Conservation (phyloP, 2,113 vertebrate genomes). For the Fulica atra region DNA sequence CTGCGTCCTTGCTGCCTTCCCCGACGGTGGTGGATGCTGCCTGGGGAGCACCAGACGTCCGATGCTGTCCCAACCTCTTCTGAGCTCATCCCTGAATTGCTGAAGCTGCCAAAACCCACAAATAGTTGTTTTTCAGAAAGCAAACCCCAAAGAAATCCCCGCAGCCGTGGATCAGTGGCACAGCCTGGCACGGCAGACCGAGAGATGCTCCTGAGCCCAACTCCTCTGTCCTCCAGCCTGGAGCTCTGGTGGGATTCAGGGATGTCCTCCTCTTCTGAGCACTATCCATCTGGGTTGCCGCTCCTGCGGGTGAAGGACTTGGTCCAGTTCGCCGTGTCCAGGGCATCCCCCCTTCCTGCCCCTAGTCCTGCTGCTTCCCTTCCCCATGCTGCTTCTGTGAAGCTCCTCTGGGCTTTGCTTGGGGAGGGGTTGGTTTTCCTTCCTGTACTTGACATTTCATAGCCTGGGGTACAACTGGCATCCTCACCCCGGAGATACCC, state of each 20-base stretch:
- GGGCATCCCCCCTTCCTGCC: not conserved
- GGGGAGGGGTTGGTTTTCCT: rapidly evolving
- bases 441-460: rapidly evolving
- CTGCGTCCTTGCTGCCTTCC: not conserved
- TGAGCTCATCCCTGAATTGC: not conserved
- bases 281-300: not conserved
- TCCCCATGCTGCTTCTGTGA: not conserved
- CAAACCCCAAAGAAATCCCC: not conserved
- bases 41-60: not conserved
- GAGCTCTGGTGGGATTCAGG: not conserved
- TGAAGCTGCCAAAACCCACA: not conserved
- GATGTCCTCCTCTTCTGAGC: not conserved
- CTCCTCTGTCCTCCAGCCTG: not conserved
- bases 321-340: rapidly evolving
- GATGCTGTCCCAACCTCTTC: not conserved
- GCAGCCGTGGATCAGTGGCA: rapidly evolving
- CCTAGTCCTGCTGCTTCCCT: not conserved
- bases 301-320: rapidly evolving
- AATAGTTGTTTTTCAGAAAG: not conserved
- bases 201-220: rapidly evolving
- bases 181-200: not conserved
- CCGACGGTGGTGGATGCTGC: not conserved
- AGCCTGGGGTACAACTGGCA: not conserved
- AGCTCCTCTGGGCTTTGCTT: not conserved
- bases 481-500: not conserved